Evolutionary conservation across 2,888 invertebrate species (phyloP).

Genomic region (Unio pictorum): DNA sequence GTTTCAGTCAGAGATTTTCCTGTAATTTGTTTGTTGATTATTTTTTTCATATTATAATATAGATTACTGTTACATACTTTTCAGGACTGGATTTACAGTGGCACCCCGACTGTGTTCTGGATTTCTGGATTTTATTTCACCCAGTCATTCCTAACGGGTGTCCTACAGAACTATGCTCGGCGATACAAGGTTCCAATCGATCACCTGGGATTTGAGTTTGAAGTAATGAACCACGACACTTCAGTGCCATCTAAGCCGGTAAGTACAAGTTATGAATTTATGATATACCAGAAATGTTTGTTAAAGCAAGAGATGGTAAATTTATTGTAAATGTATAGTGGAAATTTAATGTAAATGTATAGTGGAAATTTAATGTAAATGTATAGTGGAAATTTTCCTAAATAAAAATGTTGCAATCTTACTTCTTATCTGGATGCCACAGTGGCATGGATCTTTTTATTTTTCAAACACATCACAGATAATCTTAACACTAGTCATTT

Average conservation of each 20-base stretch:
- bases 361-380: too few relatives aligned
- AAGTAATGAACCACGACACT: constrained; percentile 60
- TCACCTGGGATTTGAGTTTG: constrained; percentile 67
- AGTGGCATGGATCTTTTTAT: too few relatives aligned
- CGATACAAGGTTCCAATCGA: constrained; percentile 69
- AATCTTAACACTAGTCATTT: too few relatives aligned
- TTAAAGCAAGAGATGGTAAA: neutral
- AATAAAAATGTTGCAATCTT: too few relatives aligned
- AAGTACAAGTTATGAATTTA: constrained; percentile 21
- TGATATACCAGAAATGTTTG: neutral
- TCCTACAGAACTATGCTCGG: constrained; percentile 69
- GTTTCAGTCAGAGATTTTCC: too few relatives aligned
- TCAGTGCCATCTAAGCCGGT: constrained; percentile 65
- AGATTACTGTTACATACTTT: constrained; percentile 1
- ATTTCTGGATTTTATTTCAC: constrained; percentile 72
- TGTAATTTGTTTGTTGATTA: too few relatives aligned
- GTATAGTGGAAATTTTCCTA: too few relatives aligned
- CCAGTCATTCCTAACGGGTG: constrained; percentile 71
- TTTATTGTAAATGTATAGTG: neutral
- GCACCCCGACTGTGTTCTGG: constrained; percentile 71
- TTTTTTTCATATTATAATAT: too few relatives aligned
- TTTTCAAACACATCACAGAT: too few relatives aligned
- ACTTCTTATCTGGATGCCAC: too few relatives aligned
- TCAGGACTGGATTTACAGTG: constrained; percentile 68
- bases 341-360: neutral